Conservation (phyloP, 2,797 vertebrate species). For the Sebastes elongatus region DNA sequence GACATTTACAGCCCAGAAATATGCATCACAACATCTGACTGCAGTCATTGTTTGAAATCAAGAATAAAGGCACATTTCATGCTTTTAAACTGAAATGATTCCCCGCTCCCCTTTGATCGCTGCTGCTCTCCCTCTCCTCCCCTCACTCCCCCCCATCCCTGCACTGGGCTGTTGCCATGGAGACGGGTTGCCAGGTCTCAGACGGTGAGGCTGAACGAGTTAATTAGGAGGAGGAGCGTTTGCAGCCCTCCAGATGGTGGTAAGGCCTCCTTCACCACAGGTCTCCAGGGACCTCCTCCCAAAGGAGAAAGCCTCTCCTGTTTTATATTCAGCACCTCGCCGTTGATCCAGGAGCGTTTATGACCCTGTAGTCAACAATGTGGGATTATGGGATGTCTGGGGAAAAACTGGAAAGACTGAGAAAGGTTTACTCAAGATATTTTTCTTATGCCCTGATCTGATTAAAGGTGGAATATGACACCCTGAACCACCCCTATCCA, state of each 20-base stretch:
- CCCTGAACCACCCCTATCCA: too few species aligned
- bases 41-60: background rate
- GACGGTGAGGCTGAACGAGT: conserved; percentile 57
- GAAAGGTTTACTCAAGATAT: background rate
- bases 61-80: background rate
- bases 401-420: background rate
- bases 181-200: conserved; percentile 65
- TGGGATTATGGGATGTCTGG: conserved; percentile 49
- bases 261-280: conserved; percentile 31
- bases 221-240: conserved; percentile 62
- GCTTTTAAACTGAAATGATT: conserved; percentile 4
- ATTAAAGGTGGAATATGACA: background rate
- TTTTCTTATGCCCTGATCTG: background rate
- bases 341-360: conserved; percentile 9
- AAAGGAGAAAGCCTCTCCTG: conserved; percentile 51
- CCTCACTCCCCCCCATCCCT: conserved; percentile 39
- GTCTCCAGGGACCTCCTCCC: conserved; percentile 54
- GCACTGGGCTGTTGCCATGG: conserved; percentile 68
- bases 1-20: background rate
- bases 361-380: conserved; percentile 41
- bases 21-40: background rate
- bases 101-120: conserved; percentile 19
- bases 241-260: conserved; percentile 63
- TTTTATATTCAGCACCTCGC: conserved; percentile 52
- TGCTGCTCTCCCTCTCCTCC: background rate